phyloP scores from a whole-genome alignment of 2,797 vertebrate genomes.

The Vipera ursinii region DNA sequence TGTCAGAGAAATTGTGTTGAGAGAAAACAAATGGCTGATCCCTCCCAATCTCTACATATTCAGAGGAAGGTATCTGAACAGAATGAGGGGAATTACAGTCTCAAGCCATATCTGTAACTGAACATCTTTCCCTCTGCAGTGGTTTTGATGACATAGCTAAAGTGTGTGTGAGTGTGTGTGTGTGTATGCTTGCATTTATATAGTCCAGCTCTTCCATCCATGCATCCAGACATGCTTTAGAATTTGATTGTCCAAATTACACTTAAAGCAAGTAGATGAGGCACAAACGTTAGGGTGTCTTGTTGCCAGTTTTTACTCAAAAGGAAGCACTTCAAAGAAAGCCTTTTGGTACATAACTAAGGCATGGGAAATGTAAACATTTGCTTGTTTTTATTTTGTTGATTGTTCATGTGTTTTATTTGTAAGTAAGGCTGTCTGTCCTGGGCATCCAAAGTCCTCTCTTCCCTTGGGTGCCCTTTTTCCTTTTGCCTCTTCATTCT shows the following conservation, averaged over 20 bases:
- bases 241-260: not conserved
- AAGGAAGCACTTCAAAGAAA: slow-evolving; percentile 31
- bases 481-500: slow-evolving; percentile 5
- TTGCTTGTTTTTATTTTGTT: slow-evolving; percentile 15
- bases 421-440: slow-evolving; percentile 10
- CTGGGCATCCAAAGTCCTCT: slow-evolving; percentile 27
- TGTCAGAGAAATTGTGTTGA: not conserved
- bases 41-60: not conserved
- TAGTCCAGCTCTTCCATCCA: not conserved
- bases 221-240: not conserved
- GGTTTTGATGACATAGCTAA: not conserved
- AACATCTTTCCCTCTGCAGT: not conserved
- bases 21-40: not conserved
- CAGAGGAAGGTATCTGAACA: not conserved
- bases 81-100: not conserved
- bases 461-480: slow-evolving; percentile 23
- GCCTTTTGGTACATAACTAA: not conserved
- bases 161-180: not conserved
- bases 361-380: slow-evolving; percentile 25
- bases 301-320: slow-evolving; percentile 9
- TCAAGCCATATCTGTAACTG: not conserved
- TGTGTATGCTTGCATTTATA: not conserved
- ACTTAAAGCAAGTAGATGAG: not conserved
- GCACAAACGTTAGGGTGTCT: not conserved
- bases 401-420: slow-evolving; percentile 1